Percentiles rank a stretch among this genome's conserved stretches.
Evolutionary conservation across 2,797 vertebrate genomes (phyloP).

Genomic region (Bradypodion ventrale): DNA sequence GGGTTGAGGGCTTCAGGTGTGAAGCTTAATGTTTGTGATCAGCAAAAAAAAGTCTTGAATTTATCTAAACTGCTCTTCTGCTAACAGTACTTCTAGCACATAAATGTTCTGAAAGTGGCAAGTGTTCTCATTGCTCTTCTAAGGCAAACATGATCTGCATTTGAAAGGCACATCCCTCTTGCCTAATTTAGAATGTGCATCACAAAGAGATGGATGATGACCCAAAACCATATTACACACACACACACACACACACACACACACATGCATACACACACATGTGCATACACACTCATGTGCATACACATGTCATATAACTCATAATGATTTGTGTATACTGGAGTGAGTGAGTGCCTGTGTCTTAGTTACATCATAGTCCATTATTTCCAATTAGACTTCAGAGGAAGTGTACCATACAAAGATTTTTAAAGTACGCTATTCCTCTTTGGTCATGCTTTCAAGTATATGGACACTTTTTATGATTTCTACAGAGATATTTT

Average conservation of each 20-base stretch:
- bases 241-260: too few species aligned
- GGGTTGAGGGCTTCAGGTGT: slow-evolving; percentile 88
- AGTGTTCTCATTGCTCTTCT: slow-evolving; percentile 85
- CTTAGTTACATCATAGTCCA: not conserved
- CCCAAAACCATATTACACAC: slow-evolving; percentile 67
- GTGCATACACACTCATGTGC: not conserved
- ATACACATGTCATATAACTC: slow-evolving; percentile 14
- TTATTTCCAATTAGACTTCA: not conserved
- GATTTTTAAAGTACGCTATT: not conserved
- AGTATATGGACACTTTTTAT: too few species aligned
- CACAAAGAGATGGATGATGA: slow-evolving; percentile 80
- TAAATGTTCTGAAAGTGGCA: slow-evolving; percentile 87
- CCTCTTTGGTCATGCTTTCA: not conserved
- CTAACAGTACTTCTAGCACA: slow-evolving; percentile 88
- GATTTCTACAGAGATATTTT: not conserved
- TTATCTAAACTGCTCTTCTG: slow-evolving; percentile 89
- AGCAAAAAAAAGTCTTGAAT: slow-evolving; percentile 86
- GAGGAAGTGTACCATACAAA: not conserved
- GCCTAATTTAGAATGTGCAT: slow-evolving; percentile 83
- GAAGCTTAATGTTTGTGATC: slow-evolving; percentile 88
- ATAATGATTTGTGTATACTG: not conserved
- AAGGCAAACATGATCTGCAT: slow-evolving; percentile 87
- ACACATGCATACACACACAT: not conserved
- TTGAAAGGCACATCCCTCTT: slow-evolving; percentile 81
- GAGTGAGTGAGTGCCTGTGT: not conserved